A percentile compares a stretch with the other conserved stretches of the same genome.
Evolutionary conservation across 2,797 vertebrate species (phyloP).

Genomic region (Arnoldichthys spilopterus): DNA sequence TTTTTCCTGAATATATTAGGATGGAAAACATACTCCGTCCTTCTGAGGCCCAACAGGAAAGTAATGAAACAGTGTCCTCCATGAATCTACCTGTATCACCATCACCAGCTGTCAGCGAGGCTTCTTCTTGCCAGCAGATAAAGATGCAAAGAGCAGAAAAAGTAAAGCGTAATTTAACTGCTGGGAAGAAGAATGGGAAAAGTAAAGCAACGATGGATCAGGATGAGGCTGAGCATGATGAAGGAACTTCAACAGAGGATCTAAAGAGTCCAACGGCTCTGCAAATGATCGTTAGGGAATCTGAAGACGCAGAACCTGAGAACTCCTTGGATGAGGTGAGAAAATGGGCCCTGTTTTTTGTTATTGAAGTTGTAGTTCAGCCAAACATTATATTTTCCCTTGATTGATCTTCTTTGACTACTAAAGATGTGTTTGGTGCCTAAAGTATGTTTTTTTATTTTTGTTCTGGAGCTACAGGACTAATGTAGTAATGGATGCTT

Average conservation of each 20-base stretch:
- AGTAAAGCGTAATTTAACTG: slow-evolving; percentile 9
- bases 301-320: slow-evolving; percentile 10
- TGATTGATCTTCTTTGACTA: background rate
- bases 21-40: slow-evolving; percentile 17
- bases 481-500: background rate
- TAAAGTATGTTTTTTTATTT: too few species aligned
- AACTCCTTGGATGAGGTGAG: slow-evolving; percentile 29
- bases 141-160: slow-evolving; percentile 33
- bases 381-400: background rate
- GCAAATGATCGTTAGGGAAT: slow-evolving; percentile 9
- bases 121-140: background rate
- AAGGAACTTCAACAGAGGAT: slow-evolving; percentile 8
- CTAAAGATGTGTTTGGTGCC: too few species aligned
- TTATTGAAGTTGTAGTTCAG: background rate
- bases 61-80: background rate
- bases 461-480: background rate
- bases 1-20: slow-evolving; percentile 11
- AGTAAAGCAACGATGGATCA: background rate
- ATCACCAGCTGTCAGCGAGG: background rate
- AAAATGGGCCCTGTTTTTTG: background rate
- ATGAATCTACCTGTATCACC: background rate
- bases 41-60: background rate
- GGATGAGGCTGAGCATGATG: slow-evolving; percentile 5
- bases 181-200: background rate
- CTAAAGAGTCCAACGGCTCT: slow-evolving; percentile 11